Evolutionary conservation across 2,797 vertebrate species (phyloP).

Genomic region (Sphenodon punctatus): DNA sequence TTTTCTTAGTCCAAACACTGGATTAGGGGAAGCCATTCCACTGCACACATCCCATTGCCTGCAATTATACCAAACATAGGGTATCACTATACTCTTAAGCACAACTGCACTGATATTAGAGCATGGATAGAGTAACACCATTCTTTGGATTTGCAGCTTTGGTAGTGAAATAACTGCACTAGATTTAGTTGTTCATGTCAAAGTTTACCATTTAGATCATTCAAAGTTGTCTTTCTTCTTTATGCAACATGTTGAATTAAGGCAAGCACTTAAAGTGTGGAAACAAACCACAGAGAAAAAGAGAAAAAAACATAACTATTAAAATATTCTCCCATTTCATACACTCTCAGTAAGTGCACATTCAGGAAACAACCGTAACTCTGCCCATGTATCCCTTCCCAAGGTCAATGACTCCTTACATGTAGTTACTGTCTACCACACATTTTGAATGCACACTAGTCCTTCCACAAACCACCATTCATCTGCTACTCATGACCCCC

Average conservation of each 20-base stretch:
- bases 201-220: background rate
- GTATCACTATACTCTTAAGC: slow-evolving; percentile 2
- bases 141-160: background rate
- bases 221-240: background rate
- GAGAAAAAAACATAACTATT: background rate
- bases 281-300: background rate
- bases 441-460: background rate
- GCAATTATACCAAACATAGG: slow-evolving; percentile 13
- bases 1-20: slow-evolving; percentile 15
- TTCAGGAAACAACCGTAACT: background rate
- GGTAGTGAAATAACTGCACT: background rate
- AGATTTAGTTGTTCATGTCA: background rate
- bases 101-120: background rate
- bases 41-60: background rate
- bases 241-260: accelerated
- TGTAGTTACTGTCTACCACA: background rate
- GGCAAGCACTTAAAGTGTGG: background rate
- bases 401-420: background rate
- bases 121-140: accelerated
- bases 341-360: background rate
- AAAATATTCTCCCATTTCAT: accelerated
- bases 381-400: background rate
- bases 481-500: background rate
- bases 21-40: slow-evolving; percentile 2
- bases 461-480: background rate